A percentile compares a stretch with the other conserved stretches of the same genome.
Conservation (phyloP, 2,113 vertebrate genomes). For the Micronycteris hirsuta region DNA sequence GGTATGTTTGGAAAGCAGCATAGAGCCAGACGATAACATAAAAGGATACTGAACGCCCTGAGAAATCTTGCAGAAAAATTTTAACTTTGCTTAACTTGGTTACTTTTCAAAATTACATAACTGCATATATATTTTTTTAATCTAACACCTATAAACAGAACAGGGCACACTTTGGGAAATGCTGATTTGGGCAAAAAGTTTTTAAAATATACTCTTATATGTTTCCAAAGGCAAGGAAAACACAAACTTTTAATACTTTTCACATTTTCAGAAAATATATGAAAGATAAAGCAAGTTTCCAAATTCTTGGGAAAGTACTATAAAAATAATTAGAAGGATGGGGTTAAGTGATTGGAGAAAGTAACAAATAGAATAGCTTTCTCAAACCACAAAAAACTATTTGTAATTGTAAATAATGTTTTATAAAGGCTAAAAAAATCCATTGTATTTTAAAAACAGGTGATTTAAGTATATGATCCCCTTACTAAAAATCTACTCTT, state of each 20-base stretch:
- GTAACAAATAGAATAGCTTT: background rate
- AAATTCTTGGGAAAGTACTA: background rate
- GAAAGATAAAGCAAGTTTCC: background rate
- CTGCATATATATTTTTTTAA: background rate
- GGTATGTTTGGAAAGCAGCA: background rate
- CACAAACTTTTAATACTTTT: constrained; percentile 23
- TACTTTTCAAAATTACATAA: constrained; percentile 38
- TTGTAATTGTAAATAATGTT: background rate
- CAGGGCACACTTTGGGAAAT: background rate
- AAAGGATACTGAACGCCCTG: background rate
- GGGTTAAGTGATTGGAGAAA: background rate
- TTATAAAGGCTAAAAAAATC: constrained; percentile 16
- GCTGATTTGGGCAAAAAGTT: background rate
- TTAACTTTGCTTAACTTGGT: constrained; percentile 10
- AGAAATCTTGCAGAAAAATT: background rate
- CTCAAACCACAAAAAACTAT: background rate
- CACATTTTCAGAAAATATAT: constrained; percentile 39
- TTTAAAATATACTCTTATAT: background rate
- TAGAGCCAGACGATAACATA: background rate
- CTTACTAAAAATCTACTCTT: background rate
- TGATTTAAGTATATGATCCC: background rate
- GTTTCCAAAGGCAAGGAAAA: constrained; percentile 6
- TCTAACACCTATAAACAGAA: background rate
- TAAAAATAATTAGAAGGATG: constrained; percentile 4
- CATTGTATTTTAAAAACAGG: background rate